Base-by-base conservation (phyloP, 2,113 vertebrate genomes). In the Chroicocephalus ridibundus region DNA sequence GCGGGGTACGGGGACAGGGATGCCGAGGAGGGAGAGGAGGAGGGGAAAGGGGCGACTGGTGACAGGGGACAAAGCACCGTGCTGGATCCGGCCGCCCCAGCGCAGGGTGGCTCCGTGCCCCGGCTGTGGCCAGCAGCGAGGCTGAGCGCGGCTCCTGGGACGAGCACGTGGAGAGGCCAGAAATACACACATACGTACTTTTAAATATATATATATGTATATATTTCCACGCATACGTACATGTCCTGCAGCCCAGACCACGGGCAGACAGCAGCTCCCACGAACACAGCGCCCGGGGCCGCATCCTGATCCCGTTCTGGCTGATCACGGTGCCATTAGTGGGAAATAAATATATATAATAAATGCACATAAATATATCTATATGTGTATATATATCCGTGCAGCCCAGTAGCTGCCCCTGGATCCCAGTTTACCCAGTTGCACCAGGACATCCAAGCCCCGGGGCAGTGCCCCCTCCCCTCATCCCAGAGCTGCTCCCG, bases 121-220 rank as follows among this genome's bases (percentile, higher is more conserved):
- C 12, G 51, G 51, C 51, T 27, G 54, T 20, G 10, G 69, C 61
- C 36, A 25, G 29, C 5, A 8, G 40, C 1, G 6, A 26, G 31
- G 66, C 58, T 11, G 32, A 46, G 52, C 55, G 10, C 20, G 2
- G 66, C 82, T 32, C 40, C 44, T 5, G 44, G 11, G 27, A 27
- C 1, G 3, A 22, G 81, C 55, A 16, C 68, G 5, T 0, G 0
- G 32, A 22, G 55, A 16, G 36, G 13, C 29, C 0, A 1, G 24
- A 7, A 29, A 11, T 4, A 8, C 4, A 8, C 38, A 16, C 8
- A 0, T 14, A 5, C 3, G 17, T 21, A 13, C 65, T 51, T 15
- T 2, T 3, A 2, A 24, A n/a, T 4, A 34, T 1, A 11, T 6
- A 3, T 4, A 19, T 19, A 15, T 21, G 1, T 9, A 6, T 5